These are phyloP conservation scores for Dorcus parallelipipedus DNA, from an alignment of 2,888 invertebrate species.

Conservation along the genomic window DNA sequence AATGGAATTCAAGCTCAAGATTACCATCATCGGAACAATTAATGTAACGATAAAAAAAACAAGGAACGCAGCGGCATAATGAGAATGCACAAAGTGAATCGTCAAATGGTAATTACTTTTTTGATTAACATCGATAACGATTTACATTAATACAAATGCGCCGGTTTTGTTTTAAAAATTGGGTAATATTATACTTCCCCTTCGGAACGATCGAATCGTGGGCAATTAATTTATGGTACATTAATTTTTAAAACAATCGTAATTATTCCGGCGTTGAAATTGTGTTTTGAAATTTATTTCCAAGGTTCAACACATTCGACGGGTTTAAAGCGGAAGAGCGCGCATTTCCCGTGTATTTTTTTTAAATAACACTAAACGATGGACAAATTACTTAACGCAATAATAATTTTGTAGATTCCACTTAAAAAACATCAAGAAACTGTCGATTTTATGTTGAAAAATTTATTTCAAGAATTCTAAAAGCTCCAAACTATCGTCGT, in stretches of 20 bases:
- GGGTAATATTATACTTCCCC: background rate
- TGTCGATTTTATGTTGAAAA: no score
- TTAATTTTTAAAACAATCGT: slow-evolving; percentile 1
- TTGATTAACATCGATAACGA: slow-evolving; percentile 7
- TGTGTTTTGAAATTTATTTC: no score
- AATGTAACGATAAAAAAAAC: background rate
- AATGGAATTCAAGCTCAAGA: background rate
- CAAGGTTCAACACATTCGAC: no score
- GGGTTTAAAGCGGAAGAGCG: no score
- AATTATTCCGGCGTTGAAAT: no score
- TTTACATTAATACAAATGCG: slow-evolving; percentile 3
- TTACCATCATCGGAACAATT: background rate
- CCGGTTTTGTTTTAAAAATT: background rate
- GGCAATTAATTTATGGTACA: slow-evolving; percentile 6
- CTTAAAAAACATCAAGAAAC: no score
- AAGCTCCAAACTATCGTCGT: no score
- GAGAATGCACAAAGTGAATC: slow-evolving; percentile 5
- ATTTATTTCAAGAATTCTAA: no score
- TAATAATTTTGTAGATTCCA: no score
- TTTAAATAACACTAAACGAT: no score
- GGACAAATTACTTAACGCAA: no score
- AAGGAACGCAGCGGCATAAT: background rate
- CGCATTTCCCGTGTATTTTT: no score
- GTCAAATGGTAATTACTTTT: slow-evolving; percentile 5
- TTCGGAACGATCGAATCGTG: background rate